Evolutionary conservation across 2,888 invertebrate species (phyloP), one percentile per base, ranked within the genome.

Genomic region (Monoplex corrugatus): DNA sequence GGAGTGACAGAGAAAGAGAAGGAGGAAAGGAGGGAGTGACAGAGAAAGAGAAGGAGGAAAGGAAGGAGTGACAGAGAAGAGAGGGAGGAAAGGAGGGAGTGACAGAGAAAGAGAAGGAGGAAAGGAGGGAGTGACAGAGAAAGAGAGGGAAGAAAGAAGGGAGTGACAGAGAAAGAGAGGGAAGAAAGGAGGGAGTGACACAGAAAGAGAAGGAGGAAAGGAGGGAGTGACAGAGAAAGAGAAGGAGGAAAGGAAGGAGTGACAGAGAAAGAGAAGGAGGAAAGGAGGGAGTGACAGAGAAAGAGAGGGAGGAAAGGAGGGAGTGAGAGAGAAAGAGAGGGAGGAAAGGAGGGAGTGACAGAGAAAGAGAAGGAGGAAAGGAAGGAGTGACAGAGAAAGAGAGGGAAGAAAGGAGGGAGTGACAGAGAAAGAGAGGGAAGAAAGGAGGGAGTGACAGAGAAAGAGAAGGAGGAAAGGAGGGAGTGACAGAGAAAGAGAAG

Each of bases 311-410:
- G 82, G 3, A 19, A 43, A 1, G 38, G 35, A 84, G 84, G 57
- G 84, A 68, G 68, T 28, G 68, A 68, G 68, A 68, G 68, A 68
- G 68, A 68, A n/a, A 68, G 68, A 68, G 68, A 68, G 68, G n/a
- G 68, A 68, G 68, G n/a, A n/a, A n/a, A 68, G 50, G 68, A 68
- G 68, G n/a, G 68, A 68, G 68, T 28, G 68, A 84, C 50, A 84
- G 84, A 84, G 84, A 84, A 57, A 84, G 84, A 50, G 84, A n/a
- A 84, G 84, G 57, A 57, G 57, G 84, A 84, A 57, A 84, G 84
- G 38, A 57, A 57, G 50, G 28, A 28, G 13, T 23, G 28, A 23
- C 5, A 32, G 43, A 28, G 43, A 28, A 28, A n/a, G 43, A 43
- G n/a, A 28, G 28, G 40, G 43, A 32, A 5, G 23, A 19, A 6